Percentiles rank a stretch among this genome's conserved stretches.
phyloP scores from a whole-genome alignment of 2,797 vertebrate genomes.

The Columba guinea region DNA sequence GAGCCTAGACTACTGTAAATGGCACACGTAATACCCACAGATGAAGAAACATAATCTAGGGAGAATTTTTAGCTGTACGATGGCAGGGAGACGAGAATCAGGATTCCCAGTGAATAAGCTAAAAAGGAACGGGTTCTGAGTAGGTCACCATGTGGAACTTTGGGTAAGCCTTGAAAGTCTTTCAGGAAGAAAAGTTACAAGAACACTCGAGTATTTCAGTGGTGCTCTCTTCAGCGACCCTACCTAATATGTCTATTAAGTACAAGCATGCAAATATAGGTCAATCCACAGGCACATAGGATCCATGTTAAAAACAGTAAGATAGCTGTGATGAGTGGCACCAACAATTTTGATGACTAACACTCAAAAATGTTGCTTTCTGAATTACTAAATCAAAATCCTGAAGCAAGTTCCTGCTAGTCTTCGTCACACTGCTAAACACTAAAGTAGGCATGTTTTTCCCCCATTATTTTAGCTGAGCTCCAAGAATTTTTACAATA shows the following conservation, averaged over 20 bases:
- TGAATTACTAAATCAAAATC: slow-evolving; percentile 76
- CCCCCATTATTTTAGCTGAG: slow-evolving; percentile 84
- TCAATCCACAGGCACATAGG: slow-evolving; percentile 84
- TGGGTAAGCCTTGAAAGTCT: slow-evolving; percentile 63
- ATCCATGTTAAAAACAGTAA: slow-evolving; percentile 80
- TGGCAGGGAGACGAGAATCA: slow-evolving; percentile 13
- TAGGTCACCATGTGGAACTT: slow-evolving; percentile 73
- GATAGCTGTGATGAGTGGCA: slow-evolving; percentile 79
- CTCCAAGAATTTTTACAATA: slow-evolving; percentile 89
- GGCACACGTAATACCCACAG: slow-evolving; percentile 57
- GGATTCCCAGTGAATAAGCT: slow-evolving; percentile 53
- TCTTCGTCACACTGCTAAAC: slow-evolving; percentile 80
- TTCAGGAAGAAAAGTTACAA: slow-evolving; percentile 62
- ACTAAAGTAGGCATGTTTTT: slow-evolving; percentile 78
- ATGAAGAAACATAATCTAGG: slow-evolving; percentile 50
- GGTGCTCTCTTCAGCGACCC: slow-evolving; percentile 78
- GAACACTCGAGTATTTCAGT: slow-evolving; percentile 71
- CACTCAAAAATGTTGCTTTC: slow-evolving; percentile 76
- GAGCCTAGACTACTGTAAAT: slow-evolving; percentile 65
- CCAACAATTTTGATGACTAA: slow-evolving; percentile 75
- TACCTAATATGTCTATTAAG: slow-evolving; percentile 79
- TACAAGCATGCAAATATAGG: slow-evolving; percentile 84
- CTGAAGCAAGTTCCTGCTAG: slow-evolving; percentile 80
- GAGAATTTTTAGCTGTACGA: slow-evolving; percentile 40
- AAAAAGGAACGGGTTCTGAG: slow-evolving; percentile 71